Conservation (phyloP, 2,888 invertebrate species). For the Cerceris ruficornis region DNA sequence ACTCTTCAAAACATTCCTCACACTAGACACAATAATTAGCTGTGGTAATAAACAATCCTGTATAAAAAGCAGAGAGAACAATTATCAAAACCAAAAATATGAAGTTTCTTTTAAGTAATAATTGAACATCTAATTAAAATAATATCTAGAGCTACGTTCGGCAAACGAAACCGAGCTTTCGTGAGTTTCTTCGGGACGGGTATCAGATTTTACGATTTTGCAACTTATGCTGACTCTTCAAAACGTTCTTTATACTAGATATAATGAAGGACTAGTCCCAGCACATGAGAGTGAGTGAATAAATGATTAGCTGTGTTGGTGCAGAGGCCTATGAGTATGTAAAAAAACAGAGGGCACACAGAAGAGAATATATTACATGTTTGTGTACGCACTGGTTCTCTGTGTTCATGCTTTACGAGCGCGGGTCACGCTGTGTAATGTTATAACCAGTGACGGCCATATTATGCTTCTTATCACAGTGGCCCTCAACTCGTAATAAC, state of each 20-base stretch:
- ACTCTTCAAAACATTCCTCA: not conserved
- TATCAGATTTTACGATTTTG: not conserved
- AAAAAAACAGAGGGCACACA: constrained; percentile 5
- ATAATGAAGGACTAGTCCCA: not conserved
- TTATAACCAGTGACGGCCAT: constrained; percentile 53
- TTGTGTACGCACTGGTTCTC: constrained; percentile 15
- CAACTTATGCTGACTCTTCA: not conserved
- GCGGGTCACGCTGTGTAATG: constrained; percentile 52
- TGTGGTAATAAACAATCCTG: too few relatives aligned
- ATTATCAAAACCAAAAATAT: too few relatives aligned
- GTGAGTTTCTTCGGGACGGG: too few relatives aligned
- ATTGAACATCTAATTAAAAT: too few relatives aligned
- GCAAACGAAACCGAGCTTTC: too few relatives aligned
- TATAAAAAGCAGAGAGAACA: too few relatives aligned
- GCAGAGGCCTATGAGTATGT: not conserved
- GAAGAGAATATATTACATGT: not conserved
- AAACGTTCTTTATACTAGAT: not conserved
- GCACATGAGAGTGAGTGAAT: not conserved
- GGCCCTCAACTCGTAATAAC: constrained; percentile 58
- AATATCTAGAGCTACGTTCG: too few relatives aligned
- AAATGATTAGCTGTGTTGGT: not conserved
- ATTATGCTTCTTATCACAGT: constrained; percentile 72
- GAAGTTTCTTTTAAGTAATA: too few relatives aligned
- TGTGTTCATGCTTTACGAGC: constrained; percentile 48
- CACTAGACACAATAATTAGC: too few relatives aligned